Evolutionary conservation across 2,888 invertebrate species (phyloP), one percentile per base, ranked within the genome.

Genomic region (Trimorus sp.): DNA sequence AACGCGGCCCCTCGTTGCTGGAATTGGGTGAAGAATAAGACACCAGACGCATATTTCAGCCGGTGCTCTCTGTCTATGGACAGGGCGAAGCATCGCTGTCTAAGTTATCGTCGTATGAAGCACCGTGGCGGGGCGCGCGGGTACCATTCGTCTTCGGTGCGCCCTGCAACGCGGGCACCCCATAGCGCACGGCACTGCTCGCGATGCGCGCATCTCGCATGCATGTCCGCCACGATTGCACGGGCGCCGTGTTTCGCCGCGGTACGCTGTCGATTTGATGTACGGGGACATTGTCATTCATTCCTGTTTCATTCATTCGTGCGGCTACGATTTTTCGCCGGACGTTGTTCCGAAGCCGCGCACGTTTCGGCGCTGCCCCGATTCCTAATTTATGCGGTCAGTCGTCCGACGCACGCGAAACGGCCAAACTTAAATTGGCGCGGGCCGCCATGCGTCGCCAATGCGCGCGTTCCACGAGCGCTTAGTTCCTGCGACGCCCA

Each of bases 1-100:
- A 14, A 11, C 37, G 42, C 38, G 63, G 36, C 42, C 45, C 45
- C 68, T 53, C 45, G n/a, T n/a, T n/a, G n/a, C 63, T 84, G 79
- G 87, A 89, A 89, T 87, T 90, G 90, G 88, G 88, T 90, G 90
- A 91, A 90, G 91, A 91, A 91, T 90, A 91, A 90, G 90, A 91
- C 66, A 88, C 89, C 90, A 91, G 90, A 90, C 91, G 88, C 90
- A 90, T 91, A 91, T 89, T 89, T 91, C 86, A 88, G 69, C 79
- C 75, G 73, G 51, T 77, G 79, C 82, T 70, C 85, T 85, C 85
- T 86, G 77, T 87, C 84, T 85, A 78, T 83, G 86, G 26, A 26
- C 26, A 26, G 26, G 26, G 26, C 26, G 26, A 26, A 26, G 26
- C 26, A 26, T 87, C 85, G 87, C 86, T 88, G 87, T 87, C 86